Evolutionary conservation across 2,888 invertebrate species (phyloP), one percentile per base, ranked within the genome.

Genomic region (Drosophila peninsularis): DNA sequence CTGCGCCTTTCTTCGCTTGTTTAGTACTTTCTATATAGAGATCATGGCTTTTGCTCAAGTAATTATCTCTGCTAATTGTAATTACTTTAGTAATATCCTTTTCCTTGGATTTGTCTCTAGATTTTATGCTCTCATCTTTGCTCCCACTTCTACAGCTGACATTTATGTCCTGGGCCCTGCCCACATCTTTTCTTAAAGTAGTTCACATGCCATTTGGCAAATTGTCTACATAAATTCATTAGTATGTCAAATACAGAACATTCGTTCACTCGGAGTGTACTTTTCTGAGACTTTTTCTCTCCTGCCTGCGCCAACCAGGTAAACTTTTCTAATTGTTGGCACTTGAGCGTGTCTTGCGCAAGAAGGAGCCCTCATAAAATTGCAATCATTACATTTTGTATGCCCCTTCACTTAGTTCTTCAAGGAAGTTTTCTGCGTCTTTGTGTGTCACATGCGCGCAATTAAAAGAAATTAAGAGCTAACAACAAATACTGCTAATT

Each of bases 221-320:
- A 80, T 78, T 79, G 80, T 74, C 77, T 74, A 79, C 80, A 80
- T 77, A 80, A 80, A 77, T 79, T 79, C 77, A 79, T 79, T 80
- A 79, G 80, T 76, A 72, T 62, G 70, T 69, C 56, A 71, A 78
- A 78, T 70, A 47, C 57, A 55, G 54, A 49, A 52, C 49, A 34
- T 21, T 62, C 44, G 36, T 19, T 17, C 44, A 47, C 49, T 45
- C 42, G 52, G 37, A 57, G 24, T 34, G 21, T 47, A 49, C 55
- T 32, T 55, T 41, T 30, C 47, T 19, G 9, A n/a, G 36, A 47
- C 30, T 60, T 62, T 54, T 45, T 41, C 45, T 36, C 10, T 32
- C 10, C 19, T 14, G 19, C 21, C 30, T 30, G 30, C 45, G 30
- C 45, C 58, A 61, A 67, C 67, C 75, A 62, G 60, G 32, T 54